Conservation (phyloP, 2,888 invertebrate species). For the Acronicta aceris region DNA sequence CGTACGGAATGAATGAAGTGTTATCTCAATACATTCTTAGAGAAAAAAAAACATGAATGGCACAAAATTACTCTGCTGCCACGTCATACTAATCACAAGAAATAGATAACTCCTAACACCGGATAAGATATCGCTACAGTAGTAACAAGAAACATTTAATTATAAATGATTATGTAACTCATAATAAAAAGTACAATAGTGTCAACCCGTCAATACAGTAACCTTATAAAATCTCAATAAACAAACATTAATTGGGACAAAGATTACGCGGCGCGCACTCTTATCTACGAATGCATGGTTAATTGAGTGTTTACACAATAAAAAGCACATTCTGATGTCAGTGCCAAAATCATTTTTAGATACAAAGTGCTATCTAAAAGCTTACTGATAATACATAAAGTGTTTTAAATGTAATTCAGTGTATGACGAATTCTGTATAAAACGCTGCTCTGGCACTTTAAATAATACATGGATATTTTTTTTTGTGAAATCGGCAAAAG, state of each 20-base stretch:
- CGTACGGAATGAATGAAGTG: slow-evolving; percentile 20
- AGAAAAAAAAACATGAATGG: slow-evolving; percentile 1
- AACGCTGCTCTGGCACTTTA: too few species aligned
- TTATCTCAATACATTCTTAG: slow-evolving; percentile 19
- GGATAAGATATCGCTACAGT: slow-evolving; percentile 31
- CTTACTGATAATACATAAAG: slow-evolving; percentile 4
- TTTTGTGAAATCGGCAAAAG: too few species aligned
- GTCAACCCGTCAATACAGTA: slow-evolving; percentile 30
- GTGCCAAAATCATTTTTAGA: slow-evolving; percentile 49
- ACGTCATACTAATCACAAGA: slow-evolving; percentile 10
- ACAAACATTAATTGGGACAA: slow-evolving; percentile 55
- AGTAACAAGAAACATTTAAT: slow-evolving; percentile 16
- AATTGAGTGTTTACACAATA: slow-evolving; percentile 52
- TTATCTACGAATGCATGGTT: slow-evolving; percentile 58
- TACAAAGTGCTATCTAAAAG: slow-evolving; percentile 16
- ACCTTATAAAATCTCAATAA: slow-evolving; percentile 55
- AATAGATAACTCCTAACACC: slow-evolving; percentile 34
- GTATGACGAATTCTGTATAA: neutral
- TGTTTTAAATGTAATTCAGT: neutral
- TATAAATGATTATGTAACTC: slow-evolving; percentile 28
- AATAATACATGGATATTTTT: too few species aligned
- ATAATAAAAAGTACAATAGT: slow-evolving; percentile 13
- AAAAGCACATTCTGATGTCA: slow-evolving; percentile 44
- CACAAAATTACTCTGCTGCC: slow-evolving; percentile 18
- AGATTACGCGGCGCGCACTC: slow-evolving; percentile 45